A percentile compares a stretch with the other conserved stretches of the same genome.
Conservation (phyloP, 2,797 vertebrate species). For the Kryptolebias ocellatus region DNA sequence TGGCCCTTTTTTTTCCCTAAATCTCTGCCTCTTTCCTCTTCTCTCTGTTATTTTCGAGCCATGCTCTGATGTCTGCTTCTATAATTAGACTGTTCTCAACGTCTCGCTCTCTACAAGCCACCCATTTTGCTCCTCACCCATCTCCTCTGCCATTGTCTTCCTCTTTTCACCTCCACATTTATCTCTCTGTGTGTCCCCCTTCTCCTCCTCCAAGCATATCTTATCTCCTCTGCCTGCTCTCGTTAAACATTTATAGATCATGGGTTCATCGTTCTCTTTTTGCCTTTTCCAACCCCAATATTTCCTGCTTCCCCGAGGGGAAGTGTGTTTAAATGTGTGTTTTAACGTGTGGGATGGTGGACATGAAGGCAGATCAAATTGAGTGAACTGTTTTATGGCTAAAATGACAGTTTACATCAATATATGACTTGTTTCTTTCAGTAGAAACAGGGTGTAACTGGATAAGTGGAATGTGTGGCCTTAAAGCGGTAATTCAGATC, state of each 20-base stretch:
- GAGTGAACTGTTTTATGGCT: slow-evolving; percentile 5
- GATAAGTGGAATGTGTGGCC: slow-evolving; percentile 9
- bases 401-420: no score
- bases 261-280: slow-evolving; percentile 59
- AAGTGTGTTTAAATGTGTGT: slow-evolving; percentile 33
- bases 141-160: slow-evolving; percentile 51
- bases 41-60: slow-evolving; percentile 66
- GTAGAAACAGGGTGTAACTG: not conserved
- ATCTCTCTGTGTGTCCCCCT: slow-evolving; percentile 43
- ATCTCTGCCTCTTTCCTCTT: slow-evolving; percentile 58
- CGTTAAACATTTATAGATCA: slow-evolving; percentile 75
- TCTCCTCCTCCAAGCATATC: slow-evolving; percentile 20
- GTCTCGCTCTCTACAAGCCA: slow-evolving; percentile 19
- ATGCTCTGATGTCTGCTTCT: slow-evolving; percentile 58
- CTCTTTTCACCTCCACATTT: slow-evolving; percentile 61
- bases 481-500: no score
- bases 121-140: slow-evolving; percentile 53
- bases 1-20: slow-evolving; percentile 57
- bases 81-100: slow-evolving; percentile 61
- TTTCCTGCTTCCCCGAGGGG: slow-evolving; percentile 21
- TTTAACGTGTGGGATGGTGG: slow-evolving; percentile 22
- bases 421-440: not conserved
- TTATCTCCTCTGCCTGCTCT: slow-evolving; percentile 60
- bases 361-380: slow-evolving; percentile 24
- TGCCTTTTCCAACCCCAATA: slow-evolving; percentile 44